These are phyloP conservation scores for Amphibalanus amphitrite DNA, from an alignment of 1,140 invertebrate genomes.

Conservation along the genomic window DNA sequence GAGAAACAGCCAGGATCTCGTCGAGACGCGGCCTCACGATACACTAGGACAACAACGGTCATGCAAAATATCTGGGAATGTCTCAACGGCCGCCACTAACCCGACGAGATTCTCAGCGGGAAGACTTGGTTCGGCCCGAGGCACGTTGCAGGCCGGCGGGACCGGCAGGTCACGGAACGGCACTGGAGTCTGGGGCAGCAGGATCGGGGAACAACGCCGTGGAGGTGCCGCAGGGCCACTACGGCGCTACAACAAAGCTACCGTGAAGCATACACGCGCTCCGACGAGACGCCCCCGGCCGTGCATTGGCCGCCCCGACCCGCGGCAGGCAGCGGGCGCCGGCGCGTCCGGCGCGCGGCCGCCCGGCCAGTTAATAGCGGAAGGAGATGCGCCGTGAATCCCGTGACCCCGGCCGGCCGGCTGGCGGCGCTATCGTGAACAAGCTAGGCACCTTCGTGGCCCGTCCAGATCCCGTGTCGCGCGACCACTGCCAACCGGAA, in stretches of 20 bases:
- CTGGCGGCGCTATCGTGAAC: neutral
- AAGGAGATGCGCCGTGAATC: neutral
- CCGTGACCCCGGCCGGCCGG: neutral
- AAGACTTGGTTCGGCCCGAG: neutral
- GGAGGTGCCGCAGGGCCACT: conserved; percentile 30
- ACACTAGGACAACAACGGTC: neutral
- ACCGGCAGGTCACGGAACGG: too few relatives aligned
- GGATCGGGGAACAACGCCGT: conserved; percentile 26
- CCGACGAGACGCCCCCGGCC: neutral
- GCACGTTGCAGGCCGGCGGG: too few relatives aligned
- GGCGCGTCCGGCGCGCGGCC: too few relatives aligned
- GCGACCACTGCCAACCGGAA: too few relatives aligned
- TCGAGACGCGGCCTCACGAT: neutral
- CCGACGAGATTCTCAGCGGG: neutral
- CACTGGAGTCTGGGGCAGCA: too few relatives aligned
- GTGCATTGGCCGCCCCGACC: neutral
- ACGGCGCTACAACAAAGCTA: neutral
- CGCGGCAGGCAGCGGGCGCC: neutral
- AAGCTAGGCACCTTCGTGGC: neutral
- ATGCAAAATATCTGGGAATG: neutral
- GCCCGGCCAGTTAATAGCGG: neutral
- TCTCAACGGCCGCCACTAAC: neutral
- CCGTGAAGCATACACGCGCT: neutral
- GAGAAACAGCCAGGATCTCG: neutral
- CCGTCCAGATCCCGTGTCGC: neutral